Conservation (phyloP, 2,888 invertebrate species). For the Heteropelma amictum region DNA sequence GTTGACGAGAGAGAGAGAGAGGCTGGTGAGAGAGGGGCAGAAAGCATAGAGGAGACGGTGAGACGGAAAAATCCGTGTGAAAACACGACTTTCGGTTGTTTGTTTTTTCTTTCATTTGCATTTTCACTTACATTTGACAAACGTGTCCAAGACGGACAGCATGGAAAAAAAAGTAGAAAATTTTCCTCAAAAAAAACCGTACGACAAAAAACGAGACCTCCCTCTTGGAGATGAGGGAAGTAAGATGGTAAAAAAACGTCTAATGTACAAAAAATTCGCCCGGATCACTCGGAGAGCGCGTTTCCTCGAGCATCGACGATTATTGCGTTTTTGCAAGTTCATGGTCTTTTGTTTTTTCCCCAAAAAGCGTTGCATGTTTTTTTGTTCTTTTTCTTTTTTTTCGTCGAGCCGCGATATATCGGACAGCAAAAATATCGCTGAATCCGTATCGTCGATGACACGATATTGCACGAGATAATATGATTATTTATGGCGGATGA, state of each 20-base stretch:
- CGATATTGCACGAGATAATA: too few relatives aligned
- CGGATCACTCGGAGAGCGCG: too few relatives aligned
- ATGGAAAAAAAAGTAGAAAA: constrained; percentile 74
- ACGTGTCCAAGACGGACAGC: constrained; percentile 57
- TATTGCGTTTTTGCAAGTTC: too few relatives aligned
- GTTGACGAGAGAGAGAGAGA: constrained; percentile 9
- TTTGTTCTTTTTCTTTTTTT: neutral
- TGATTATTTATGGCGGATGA: too few relatives aligned
- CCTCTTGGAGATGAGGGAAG: constrained; percentile 59
- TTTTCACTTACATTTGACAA: constrained; percentile 59
- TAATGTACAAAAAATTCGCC: constrained; percentile 50
- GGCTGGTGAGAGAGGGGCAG: constrained; percentile 22
- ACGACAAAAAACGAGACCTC: constrained; percentile 70
- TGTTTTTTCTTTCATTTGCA: constrained; percentile 30
- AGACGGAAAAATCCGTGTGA: constrained; percentile 11
- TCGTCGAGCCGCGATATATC: neutral
- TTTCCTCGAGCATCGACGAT: too few relatives aligned
- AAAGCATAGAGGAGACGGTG: constrained; percentile 17
- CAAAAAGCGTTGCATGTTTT: neutral
- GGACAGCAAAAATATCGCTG: too few relatives aligned
- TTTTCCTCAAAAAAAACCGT: constrained; percentile 75
- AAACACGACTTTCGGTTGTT: constrained; percentile 19
- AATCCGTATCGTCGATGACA: too few relatives aligned
- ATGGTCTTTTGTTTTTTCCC: neutral
- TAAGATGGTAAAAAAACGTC: constrained; percentile 62